phyloP scores from a whole-genome alignment of 1,140 invertebrate genomes.

The Tribolium madens region DNA sequence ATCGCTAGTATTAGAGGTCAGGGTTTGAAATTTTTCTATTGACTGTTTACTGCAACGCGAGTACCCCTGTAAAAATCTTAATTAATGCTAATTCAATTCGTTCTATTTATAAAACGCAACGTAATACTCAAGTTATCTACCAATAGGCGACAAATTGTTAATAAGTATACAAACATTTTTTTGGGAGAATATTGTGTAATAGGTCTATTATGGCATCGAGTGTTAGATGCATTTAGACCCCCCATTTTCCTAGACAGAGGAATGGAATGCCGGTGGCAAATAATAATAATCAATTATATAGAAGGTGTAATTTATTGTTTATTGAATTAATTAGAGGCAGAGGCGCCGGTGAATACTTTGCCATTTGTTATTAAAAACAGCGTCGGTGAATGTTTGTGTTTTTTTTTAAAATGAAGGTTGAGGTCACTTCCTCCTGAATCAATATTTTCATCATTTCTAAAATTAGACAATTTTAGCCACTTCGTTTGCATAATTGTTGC shows the following conservation, averaged over 20 bases:
- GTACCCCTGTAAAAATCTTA: conserved; percentile 1
- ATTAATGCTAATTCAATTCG: conserved; percentile 21
- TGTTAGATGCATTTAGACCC: background rate
- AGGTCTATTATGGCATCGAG: background rate
- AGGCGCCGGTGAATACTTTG: background rate
- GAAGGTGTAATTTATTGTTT: conserved; percentile 12
- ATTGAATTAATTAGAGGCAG: conserved; percentile 7
- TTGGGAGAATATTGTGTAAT: background rate
- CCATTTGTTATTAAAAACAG: background rate
- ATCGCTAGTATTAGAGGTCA: conserved; percentile 88
- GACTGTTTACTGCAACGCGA: background rate
- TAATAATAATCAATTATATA: background rate
- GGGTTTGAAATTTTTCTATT: conserved; percentile 44
- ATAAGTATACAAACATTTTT: background rate
- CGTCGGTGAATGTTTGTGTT: background rate
- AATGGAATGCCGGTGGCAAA: background rate
- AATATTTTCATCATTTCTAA: background rate
- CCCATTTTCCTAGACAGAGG: background rate
- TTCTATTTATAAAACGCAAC: conserved; percentile 25
- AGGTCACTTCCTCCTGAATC: conserved; percentile 3
- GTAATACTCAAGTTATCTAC: conserved; percentile 13
- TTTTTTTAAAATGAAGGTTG: conserved; percentile 7
- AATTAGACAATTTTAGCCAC: background rate
- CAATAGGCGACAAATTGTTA: background rate
- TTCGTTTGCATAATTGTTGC: background rate